Conservation (phyloP, 2,113 vertebrate species). For the Tenebrosternarchus preto region DNA sequence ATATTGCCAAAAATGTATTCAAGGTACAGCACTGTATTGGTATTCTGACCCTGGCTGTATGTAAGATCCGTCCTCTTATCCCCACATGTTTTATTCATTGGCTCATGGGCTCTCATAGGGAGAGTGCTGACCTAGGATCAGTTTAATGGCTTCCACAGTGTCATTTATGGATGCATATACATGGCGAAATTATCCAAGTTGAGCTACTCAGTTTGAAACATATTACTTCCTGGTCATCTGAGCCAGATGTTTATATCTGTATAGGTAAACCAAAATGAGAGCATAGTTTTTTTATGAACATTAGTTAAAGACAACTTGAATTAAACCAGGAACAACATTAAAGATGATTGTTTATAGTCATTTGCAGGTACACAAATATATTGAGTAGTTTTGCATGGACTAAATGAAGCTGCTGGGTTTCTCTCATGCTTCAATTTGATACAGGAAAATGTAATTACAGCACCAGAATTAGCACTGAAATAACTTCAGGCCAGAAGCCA, state of each 20-base stretch:
- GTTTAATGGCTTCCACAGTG: neutral
- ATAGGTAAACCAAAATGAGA: neutral
- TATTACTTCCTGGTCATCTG: neutral
- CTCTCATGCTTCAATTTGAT: neutral
- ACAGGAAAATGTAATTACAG: neutral
- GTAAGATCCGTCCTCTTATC: neutral
- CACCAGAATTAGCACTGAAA: slow-evolving; percentile 25
- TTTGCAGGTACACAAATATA: neutral
- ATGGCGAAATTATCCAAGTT: neutral
- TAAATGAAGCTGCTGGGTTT: neutral
- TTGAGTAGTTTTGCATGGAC: neutral
- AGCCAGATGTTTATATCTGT: neutral
- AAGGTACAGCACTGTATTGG: no score
- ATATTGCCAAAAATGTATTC: neutral
- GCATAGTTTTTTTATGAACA: neutral
- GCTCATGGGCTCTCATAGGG: neutral
- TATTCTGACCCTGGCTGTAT: neutral
- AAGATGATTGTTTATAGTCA: neutral
- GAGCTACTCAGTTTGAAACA: neutral
- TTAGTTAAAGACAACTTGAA: neutral
- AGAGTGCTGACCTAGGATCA: neutral
- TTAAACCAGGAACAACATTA: neutral
- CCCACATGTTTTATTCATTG: neutral
- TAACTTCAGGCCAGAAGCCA: slow-evolving; percentile 31
- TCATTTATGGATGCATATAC: slow-evolving; percentile 1